Base-by-base conservation (phyloP, 2,113 vertebrate species). In the Pholis gunnellus region DNA sequence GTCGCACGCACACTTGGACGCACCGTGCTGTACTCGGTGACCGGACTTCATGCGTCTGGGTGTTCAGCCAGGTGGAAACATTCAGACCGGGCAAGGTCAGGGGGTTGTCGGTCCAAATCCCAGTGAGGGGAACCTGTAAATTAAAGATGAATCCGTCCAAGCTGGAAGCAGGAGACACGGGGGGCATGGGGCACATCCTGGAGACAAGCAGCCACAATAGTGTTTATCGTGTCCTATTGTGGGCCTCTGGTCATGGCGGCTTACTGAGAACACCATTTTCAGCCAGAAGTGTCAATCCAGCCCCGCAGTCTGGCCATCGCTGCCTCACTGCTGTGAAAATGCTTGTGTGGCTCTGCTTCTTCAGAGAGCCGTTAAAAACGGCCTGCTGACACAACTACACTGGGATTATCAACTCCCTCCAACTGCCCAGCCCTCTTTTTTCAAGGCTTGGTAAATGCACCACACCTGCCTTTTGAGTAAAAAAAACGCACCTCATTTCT, bases 11-110 rank as follows among this genome's bases (percentile, higher is more conserved):
- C 13, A 10, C 34, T 34, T n/a, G 22, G 18, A 22, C 18, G 1
- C 25, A 10, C 36, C 22, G 8, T 25, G 8, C 36, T 34, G 31
- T 25, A 10, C 29, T 46, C 42, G 5, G 46, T 60, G 72, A 79
- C 69, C 75, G 48, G 46, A 42, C 69, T 48, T 25, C 52, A 13
- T 72, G 57, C 13, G 10, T 57, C 65, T 65, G 38, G 17, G n/a
- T 75, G 78, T 15, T 54, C 73, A 50, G 42, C 52, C 72, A 74
- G 79, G 81, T 64, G 52, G 74, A 83, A 84, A 82, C 36, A 29
- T 74, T 64, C 36, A 56, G 70, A 72, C 74, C 1, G 4, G 52
- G 50, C 65, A 50, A 69, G 79, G 78, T 75, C 81, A 65, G 38
- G 66, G 46, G 84, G 78, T 75, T 52, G 68, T 34, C 1, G 13